phyloP scores from a whole-genome alignment of 2,797 vertebrate species.

The Poeciliopsis turneri region DNA sequence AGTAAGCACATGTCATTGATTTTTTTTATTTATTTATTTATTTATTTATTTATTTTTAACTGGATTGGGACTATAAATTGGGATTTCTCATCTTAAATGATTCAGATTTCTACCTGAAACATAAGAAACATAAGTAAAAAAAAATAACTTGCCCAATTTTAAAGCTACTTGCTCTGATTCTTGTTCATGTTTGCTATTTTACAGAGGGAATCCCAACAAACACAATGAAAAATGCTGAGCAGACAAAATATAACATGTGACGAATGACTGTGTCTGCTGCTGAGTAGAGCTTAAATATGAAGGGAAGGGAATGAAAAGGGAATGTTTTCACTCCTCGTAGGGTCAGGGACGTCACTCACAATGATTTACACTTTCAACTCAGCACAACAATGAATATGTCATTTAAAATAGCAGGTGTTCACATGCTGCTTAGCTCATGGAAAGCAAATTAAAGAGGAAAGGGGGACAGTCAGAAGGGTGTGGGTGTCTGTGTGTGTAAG shows the following conservation, averaged over 20 bases:
- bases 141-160: not conserved
- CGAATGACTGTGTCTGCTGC: conserved; percentile 22
- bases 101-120: not conserved
- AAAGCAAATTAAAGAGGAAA: conserved; percentile 62
- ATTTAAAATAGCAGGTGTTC: conserved; percentile 80
- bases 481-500: conserved; percentile 31
- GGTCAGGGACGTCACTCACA: conserved; percentile 50
- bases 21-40: not conserved
- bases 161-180: not conserved
- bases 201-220: conserved; percentile 6
- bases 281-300: conserved; percentile 50
- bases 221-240: conserved; percentile 4
- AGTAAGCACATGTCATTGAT: not conserved
- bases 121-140: not conserved
- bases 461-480: conserved; percentile 41
- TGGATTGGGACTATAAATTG: not conserved
- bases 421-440: conserved; percentile 71
- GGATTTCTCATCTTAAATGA: not conserved
- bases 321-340: conserved; percentile 52
- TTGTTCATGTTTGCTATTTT: not conserved
- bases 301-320: conserved; percentile 50
- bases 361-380: conserved; percentile 71
- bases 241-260: conserved; percentile 27
- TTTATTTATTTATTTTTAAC: not conserved
- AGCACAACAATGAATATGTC: conserved; percentile 65